Evolutionary conservation across 2,113 vertebrate species (phyloP), one percentile per base, ranked within the genome.

Genomic region (Nibea coibor): DNA sequence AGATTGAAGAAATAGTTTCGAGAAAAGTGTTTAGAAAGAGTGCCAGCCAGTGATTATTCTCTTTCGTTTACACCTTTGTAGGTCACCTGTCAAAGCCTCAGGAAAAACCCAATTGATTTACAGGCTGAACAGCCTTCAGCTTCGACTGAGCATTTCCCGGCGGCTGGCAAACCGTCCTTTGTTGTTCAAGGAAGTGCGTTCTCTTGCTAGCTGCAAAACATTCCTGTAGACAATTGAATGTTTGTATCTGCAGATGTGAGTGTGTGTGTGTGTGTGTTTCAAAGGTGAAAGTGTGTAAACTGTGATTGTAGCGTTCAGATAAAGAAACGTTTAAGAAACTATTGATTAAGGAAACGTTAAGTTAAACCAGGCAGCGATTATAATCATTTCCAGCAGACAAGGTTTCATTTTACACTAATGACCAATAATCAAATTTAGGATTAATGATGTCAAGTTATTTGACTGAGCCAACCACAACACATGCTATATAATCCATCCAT

Each of bases 181-280:
- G 85, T 87, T 88, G 65, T 78, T 85, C 7, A 72, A 85, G 84
- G 89, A 90, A 80, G 70, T 54, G 20, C 50, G 63, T 47, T 73
- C 75, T 53, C 50, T 50, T 50, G 42, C 26, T 42, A 76, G 61
- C 65, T 67, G 35, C n/a, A 78, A 84, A 83, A 87, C 84, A 87
- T 88, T 85, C 78, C 80, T 64, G 35, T 35, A 68, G 43, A 83
- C 84, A 90, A 71, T 78, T 26, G 17, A 61, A 65, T 68, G 8
- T 58, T 71, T 89, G 66, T 22, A 4, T 62, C 42, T 86, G 81
- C 79, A 77, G 66, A 22, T 83, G 76, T 73, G 51, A n/a, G 61
- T 45, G 35, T 59, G 24, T 58, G 51, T 24, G 53, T 56, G 53
- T 22, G 10, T 22, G 10, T 45, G 19, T 22, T 51, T 64, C 31